phyloP scores from a whole-genome alignment of 2,888 invertebrate genomes.

The Nephrotoma guestfalica region DNA sequence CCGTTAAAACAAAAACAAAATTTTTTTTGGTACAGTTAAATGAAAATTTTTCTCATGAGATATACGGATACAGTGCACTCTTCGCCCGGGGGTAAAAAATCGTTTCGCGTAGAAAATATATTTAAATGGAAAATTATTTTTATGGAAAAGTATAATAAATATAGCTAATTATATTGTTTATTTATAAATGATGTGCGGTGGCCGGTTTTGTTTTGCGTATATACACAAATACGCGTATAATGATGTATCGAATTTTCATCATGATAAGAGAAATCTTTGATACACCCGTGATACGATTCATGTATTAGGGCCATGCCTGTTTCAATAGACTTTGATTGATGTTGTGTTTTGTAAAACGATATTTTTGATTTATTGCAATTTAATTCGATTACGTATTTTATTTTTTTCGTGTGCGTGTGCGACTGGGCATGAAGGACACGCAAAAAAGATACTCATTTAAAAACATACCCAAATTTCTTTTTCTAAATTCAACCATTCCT shows the following conservation, averaged over 20 bases:
- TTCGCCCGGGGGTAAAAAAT: neutral
- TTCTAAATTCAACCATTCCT: slow-evolving; percentile 24
- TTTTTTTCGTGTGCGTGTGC: slow-evolving; percentile 27
- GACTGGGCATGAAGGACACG: slow-evolving; percentile 11
- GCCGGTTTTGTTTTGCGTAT: neutral
- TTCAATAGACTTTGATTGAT: neutral
- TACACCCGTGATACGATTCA: neutral
- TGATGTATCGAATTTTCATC: neutral
- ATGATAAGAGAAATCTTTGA: neutral
- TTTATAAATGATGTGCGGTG: neutral
- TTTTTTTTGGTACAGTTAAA: neutral
- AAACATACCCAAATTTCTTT: slow-evolving; percentile 28
- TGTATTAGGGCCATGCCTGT: too few relatives aligned
- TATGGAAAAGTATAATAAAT: neutral
- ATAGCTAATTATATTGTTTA: neutral
- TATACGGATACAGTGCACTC: neutral
- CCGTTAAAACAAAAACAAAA: neutral
- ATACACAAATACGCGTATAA: neutral
- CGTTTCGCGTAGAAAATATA: neutral
- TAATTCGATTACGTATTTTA: neutral
- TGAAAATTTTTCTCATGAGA: neutral
- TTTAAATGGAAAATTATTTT: neutral
- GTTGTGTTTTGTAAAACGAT: neutral
- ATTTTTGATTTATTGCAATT: neutral
- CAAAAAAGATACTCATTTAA: slow-evolving; percentile 5